Percentiles rank a stretch among this genome's conserved stretches.
Evolutionary conservation across 2,113 vertebrate species (phyloP).

Genomic region (Tragulus kanchil): DNA sequence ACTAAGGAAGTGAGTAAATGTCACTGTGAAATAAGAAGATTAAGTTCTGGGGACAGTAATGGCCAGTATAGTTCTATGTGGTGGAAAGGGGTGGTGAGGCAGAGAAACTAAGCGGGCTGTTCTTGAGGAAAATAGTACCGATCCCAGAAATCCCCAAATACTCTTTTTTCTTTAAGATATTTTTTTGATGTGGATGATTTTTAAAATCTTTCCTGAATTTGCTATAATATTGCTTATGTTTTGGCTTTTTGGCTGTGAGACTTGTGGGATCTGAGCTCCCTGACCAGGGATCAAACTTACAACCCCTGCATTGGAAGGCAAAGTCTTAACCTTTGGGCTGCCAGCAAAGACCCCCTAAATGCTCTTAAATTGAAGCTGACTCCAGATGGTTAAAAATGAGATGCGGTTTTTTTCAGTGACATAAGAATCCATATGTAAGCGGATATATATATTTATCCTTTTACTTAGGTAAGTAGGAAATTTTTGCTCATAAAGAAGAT

Average conservation of each 20-base stretch:
- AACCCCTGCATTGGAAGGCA: neutral
- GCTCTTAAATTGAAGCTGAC: neutral
- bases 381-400: neutral
- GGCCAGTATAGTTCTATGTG: neutral
- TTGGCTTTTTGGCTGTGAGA: neutral
- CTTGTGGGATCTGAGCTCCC: neutral
- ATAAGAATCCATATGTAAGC: neutral
- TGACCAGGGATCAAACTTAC: neutral
- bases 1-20: conserved; percentile 74
- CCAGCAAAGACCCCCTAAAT: neutral
- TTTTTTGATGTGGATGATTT: neutral
- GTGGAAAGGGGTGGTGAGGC: neutral
- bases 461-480: neutral
- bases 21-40: conserved; percentile 41
- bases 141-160: neutral
- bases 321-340: neutral
- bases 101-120: neutral
- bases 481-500: conserved; percentile 1
- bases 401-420: neutral
- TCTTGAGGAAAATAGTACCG: neutral
- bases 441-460: neutral
- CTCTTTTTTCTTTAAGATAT: neutral
- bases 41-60: neutral
- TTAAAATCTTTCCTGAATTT: neutral
- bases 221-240: neutral